A percentile compares a stretch with the other conserved stretches of the same genome.
Evolutionary conservation across 2,113 vertebrate species (phyloP).

Genomic region (Amblyopsis rosae): DNA sequence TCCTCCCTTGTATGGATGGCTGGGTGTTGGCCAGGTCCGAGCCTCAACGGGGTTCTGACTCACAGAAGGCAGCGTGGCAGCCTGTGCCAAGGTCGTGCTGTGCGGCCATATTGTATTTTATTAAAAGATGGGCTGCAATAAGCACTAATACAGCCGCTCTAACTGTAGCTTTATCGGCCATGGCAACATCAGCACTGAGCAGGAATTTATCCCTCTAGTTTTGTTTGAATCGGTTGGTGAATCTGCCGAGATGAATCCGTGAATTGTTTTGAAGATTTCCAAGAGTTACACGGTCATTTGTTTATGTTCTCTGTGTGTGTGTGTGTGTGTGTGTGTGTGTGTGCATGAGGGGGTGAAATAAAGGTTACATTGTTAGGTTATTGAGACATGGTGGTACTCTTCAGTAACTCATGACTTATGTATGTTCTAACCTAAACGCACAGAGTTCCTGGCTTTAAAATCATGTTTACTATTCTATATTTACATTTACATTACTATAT

Average conservation of each 20-base stretch:
- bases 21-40: slow-evolving; percentile 67
- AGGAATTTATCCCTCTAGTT: slow-evolving; percentile 19
- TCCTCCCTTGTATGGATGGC: slow-evolving; percentile 40
- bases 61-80: slow-evolving; percentile 74
- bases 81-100: slow-evolving; percentile 76
- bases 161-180: slow-evolving; percentile 62
- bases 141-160: slow-evolving; percentile 59
- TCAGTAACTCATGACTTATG: too few relatives aligned
- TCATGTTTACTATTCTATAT: slow-evolving; percentile 39
- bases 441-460: slow-evolving; percentile 34
- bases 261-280: neutral
- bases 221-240: slow-evolving; percentile 2
- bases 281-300: neutral
- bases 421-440: neutral
- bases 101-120: slow-evolving; percentile 80
- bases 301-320: neutral
- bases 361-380: slow-evolving; percentile 10
- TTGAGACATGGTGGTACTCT: slow-evolving; percentile 1
- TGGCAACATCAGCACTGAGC: slow-evolving; percentile 44
- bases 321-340: neutral
- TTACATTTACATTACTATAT: too few relatives aligned
- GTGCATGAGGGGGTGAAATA: neutral
- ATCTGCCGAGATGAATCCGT: neutral
- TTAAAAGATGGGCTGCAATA: slow-evolving; percentile 69
- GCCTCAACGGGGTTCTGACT: slow-evolving; percentile 63